phyloP scores from a whole-genome alignment of 2,888 invertebrate species.

The Pardosa pseudoannulata region DNA sequence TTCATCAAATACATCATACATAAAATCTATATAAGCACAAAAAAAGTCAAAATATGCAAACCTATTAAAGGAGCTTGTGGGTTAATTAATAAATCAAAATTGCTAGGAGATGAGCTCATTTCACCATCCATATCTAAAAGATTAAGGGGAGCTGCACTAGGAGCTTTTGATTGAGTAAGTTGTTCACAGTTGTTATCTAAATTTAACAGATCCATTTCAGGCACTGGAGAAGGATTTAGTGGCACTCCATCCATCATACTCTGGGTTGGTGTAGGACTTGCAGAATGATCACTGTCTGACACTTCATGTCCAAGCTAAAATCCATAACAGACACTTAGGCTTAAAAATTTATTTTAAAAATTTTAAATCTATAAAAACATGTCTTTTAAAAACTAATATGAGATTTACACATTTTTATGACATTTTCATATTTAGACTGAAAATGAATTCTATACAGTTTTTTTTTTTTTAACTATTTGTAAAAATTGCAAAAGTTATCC shows the following conservation, averaged over 20 bases:
- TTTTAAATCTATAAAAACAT: too few relatives aligned
- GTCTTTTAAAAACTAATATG: too few relatives aligned
- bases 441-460: too few relatives aligned
- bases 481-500: too few relatives aligned
- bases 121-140: slow-evolving; percentile 66
- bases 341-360: too few relatives aligned
- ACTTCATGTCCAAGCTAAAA: slow-evolving; percentile 44
- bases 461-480: too few relatives aligned
- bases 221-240: slow-evolving; percentile 41
- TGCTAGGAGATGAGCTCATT: slow-evolving; percentile 50
- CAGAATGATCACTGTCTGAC: slow-evolving; percentile 58
- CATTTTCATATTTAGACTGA: too few relatives aligned
- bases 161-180: not conserved
- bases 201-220: slow-evolving; percentile 69
- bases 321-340: too few relatives aligned
- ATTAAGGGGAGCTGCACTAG: slow-evolving; percentile 42
- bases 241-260: slow-evolving; percentile 44
- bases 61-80: slow-evolving; percentile 62
- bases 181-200: slow-evolving; percentile 36
- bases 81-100: slow-evolving; percentile 70
- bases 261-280: slow-evolving; percentile 63
- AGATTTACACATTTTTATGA: too few relatives aligned
- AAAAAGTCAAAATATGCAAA: not conserved
- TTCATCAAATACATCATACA: too few relatives aligned
- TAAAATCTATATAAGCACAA: not conserved